These are phyloP conservation scores for Hipparchia sbordonii DNA, from an alignment of 2,888 invertebrate species.

Conservation along the genomic window DNA sequence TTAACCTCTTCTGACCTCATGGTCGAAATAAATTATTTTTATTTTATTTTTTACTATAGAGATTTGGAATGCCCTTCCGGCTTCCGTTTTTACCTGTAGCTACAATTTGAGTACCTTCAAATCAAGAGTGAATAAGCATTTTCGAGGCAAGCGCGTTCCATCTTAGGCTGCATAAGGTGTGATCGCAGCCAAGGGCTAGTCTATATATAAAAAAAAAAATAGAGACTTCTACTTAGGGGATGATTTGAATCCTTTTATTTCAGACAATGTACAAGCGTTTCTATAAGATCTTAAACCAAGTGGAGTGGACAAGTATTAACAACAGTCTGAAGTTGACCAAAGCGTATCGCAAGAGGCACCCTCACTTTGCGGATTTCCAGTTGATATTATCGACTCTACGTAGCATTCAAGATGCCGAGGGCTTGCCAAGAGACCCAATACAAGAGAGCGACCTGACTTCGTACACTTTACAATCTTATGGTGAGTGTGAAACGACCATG, in stretches of 20 bases:
- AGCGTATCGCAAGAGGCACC: constrained; percentile 55
- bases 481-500: constrained; percentile 39
- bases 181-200: too few species aligned
- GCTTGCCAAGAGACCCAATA: constrained; percentile 48
- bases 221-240: too few species aligned
- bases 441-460: constrained; percentile 49
- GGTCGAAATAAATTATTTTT: too few species aligned
- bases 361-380: constrained; percentile 66
- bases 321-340: constrained; percentile 49
- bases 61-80: too few species aligned
- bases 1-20: too few species aligned
- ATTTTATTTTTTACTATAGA: too few species aligned
- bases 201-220: too few species aligned
- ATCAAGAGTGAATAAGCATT: too few species aligned
- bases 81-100: too few species aligned
- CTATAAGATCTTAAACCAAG: constrained; percentile 42
- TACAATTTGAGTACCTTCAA: too few species aligned
- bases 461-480: constrained; percentile 9
- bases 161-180: too few species aligned
- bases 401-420: constrained; percentile 51
- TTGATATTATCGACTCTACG: constrained; percentile 57
- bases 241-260: background rate
- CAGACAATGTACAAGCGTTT: constrained; percentile 58
- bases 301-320: constrained; percentile 5
- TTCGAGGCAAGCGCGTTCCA: too few species aligned